phyloP scores from a whole-genome alignment of 1,140 invertebrate species.

The Papilio polytes region DNA sequence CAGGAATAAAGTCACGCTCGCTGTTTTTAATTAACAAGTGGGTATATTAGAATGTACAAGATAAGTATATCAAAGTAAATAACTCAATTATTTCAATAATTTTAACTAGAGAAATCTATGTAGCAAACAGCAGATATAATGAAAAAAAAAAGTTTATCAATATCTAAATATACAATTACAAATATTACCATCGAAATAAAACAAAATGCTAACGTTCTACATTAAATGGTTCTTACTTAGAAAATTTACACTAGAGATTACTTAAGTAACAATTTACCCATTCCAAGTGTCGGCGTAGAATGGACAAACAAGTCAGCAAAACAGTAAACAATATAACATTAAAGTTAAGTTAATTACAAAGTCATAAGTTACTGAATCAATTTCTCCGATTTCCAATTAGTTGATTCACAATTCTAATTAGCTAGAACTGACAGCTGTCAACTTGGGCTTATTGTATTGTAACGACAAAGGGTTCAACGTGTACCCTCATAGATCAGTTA shows the following conservation, averaged over 20 bases:
- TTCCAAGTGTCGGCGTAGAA: not conserved
- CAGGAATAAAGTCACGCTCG: constrained; percentile 25
- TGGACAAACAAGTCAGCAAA: not conserved
- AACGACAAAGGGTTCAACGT: not conserved
- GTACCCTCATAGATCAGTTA: not conserved
- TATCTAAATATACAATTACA: not conserved
- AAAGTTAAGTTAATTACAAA: not conserved
- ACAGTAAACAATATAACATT: not conserved
- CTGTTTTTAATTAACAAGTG: constrained; percentile 40
- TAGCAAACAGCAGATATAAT: not conserved
- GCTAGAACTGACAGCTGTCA: constrained; percentile 22
- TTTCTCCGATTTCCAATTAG: constrained; percentile 13
- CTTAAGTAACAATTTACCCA: too few relatives aligned
- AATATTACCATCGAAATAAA: not conserved
- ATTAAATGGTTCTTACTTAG: too few relatives aligned
- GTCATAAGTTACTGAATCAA: constrained; percentile 12
- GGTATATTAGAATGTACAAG: constrained; percentile 29
- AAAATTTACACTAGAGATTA: too few relatives aligned
- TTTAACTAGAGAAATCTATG: not conserved
- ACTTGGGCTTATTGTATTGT: constrained; percentile 11
- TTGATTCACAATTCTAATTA: constrained; percentile 21
- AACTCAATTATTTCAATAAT: constrained; percentile 29
- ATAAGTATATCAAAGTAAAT: constrained; percentile 30
- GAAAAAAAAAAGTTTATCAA: constrained; percentile 14
- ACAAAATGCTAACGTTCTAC: too few relatives aligned